A percentile compares a stretch with the other conserved stretches of the same genome.
phyloP scores from a whole-genome alignment of 2,113 vertebrate genomes.

The Catharus minimus region DNA sequence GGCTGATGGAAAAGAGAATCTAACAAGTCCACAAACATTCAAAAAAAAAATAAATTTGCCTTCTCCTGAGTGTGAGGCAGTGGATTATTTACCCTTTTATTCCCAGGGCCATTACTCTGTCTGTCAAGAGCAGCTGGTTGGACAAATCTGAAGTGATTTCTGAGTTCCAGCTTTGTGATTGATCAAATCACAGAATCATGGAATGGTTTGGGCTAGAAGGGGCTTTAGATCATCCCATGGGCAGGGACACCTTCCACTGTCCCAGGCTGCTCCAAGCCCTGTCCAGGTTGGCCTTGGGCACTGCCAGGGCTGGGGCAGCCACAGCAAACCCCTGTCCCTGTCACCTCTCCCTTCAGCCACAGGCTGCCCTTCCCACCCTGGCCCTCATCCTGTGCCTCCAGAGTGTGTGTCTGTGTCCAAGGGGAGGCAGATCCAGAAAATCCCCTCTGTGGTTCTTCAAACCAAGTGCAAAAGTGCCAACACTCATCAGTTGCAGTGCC shows the following conservation, averaged over 20 bases:
- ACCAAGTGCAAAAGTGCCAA: not conserved
- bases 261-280: not conserved
- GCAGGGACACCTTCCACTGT: accelerated
- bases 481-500: no score
- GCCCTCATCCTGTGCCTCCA: not conserved
- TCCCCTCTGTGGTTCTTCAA: no score
- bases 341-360: not conserved
- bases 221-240: not conserved
- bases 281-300: accelerated
- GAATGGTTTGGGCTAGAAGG: not conserved
- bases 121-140: not conserved
- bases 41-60: not conserved
- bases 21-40: not conserved
- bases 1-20: not conserved
- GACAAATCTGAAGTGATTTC: not conserved
- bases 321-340: not conserved
- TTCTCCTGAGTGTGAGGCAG: not conserved
- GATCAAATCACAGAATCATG: not conserved
- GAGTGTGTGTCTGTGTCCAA: not conserved
- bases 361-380: not conserved
- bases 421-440: not conserved
- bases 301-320: not conserved
- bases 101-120: not conserved
- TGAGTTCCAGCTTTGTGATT: not conserved
- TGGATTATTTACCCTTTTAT: not conserved